Percentiles rank a stretch among this genome's conserved stretches.
phyloP scores from a whole-genome alignment of 2,888 invertebrate species.

The Ernsta delagoae region DNA sequence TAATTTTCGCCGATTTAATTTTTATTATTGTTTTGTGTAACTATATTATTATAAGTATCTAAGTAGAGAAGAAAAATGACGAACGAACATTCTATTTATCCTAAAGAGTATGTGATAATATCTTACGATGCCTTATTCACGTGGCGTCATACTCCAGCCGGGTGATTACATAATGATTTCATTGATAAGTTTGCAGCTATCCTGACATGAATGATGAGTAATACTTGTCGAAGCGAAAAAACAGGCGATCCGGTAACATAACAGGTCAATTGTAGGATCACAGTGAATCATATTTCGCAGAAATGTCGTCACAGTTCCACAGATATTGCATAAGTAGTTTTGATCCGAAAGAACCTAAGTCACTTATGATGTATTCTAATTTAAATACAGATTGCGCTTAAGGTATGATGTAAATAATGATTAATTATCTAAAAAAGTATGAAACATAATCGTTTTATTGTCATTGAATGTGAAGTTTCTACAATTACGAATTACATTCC shows the following conservation, averaged over 20 bases:
- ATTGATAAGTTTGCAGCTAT: constrained; percentile 63
- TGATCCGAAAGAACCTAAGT: constrained; percentile 45
- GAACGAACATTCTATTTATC: no score
- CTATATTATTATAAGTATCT: no score
- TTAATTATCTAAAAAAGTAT: no score
- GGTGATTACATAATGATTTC: constrained; percentile 56
- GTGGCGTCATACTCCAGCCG: constrained; percentile 35
- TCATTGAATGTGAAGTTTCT: no score
- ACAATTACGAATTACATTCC: no score
- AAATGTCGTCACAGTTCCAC: constrained; percentile 74
- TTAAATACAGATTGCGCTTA: no score
- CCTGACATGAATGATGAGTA: constrained; percentile 69
- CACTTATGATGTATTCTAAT: constrained; percentile 47
- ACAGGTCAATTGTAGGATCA: constrained; percentile 52
- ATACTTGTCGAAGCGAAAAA: constrained; percentile 64
- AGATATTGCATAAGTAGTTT: constrained; percentile 50
- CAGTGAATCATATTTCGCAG: constrained; percentile 68
- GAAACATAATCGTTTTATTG: no score
- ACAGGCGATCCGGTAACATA: constrained; percentile 50
- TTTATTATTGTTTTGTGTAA: not conserved
- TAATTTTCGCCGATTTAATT: not conserved
- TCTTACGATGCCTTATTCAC: constrained; percentile 24
- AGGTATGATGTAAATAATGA: no score
- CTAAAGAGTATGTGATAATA: constrained; percentile 11
- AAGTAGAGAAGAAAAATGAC: no score